phyloP scores from a whole-genome alignment of 2,888 invertebrate species.

The Platycheirus albimanus region DNA sequence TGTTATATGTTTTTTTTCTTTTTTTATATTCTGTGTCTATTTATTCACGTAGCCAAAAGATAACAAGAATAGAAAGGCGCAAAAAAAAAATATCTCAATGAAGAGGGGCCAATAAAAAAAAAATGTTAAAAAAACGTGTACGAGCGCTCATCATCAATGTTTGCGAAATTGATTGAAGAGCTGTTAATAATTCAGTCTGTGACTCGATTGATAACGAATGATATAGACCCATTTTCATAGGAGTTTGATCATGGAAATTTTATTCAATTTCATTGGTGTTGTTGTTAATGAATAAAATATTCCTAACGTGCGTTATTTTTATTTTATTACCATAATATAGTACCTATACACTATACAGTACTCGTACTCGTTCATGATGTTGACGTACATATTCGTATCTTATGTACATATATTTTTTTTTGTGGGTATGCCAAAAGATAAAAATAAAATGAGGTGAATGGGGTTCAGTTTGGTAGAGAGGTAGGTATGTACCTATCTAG shows the following conservation, averaged over 20 bases:
- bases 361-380: neutral
- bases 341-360: too few species aligned
- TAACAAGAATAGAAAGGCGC: slow-evolving; percentile 20
- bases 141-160: slow-evolving; percentile 25
- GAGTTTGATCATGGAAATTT: slow-evolving; percentile 26
- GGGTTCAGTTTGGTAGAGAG: neutral
- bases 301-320: neutral
- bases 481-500: too few species aligned
- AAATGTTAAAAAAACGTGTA: neutral
- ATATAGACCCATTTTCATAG: neutral
- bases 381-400: slow-evolving; percentile 7
- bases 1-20: neutral
- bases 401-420: neutral
- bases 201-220: slow-evolving; percentile 37
- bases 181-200: slow-evolving; percentile 41
- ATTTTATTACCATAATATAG: too few species aligned
- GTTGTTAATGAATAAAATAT: slow-evolving; percentile 22
- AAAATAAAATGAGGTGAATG: neutral
- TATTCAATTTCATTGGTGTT: slow-evolving; percentile 2
- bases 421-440: neutral
- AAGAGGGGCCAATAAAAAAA: neutral
- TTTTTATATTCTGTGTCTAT: neutral
- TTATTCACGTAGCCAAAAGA: slow-evolving; percentile 30
- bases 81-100: slow-evolving; percentile 1
- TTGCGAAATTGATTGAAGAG: slow-evolving; percentile 57